A percentile compares a stretch with the other conserved stretches of the same genome.
Conservation (phyloP, 2,797 vertebrate genomes). For the Myotis vivesi region DNA sequence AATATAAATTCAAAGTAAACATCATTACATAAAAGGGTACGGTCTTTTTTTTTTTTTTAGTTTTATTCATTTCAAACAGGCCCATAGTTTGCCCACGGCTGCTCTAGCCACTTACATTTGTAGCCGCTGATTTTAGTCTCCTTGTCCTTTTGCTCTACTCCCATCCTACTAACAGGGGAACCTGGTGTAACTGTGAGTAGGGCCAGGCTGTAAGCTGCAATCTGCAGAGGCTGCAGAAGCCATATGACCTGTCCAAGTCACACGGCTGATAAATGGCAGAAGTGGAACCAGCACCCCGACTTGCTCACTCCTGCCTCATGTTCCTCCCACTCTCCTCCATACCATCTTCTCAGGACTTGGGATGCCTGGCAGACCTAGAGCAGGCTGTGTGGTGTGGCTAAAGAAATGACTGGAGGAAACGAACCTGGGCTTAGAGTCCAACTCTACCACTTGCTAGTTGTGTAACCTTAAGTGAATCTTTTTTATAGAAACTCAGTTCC, state of each 20-base stretch:
- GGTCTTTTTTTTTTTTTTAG: too few species aligned
- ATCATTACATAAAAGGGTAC: too few species aligned
- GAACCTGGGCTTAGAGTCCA: background rate
- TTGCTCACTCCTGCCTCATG: background rate
- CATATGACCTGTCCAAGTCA: background rate
- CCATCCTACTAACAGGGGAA: background rate
- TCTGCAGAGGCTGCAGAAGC: background rate
- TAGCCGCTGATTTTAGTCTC: background rate
- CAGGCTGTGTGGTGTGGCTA: background rate
- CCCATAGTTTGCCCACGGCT: too few species aligned
- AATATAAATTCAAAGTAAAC: too few species aligned
- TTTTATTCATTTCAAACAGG: too few species aligned
- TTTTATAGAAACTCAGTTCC: background rate
- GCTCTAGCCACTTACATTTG: background rate
- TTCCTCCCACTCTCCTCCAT: background rate
- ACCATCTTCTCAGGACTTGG: background rate
- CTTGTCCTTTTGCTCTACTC: background rate
- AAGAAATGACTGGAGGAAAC: background rate
- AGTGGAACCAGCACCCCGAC: background rate
- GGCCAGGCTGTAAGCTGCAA: background rate
- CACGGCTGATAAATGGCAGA: background rate
- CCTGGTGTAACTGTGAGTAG: background rate
- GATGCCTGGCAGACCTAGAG: background rate
- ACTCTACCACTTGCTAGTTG: background rate
- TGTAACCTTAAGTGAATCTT: background rate